phyloP scores from a whole-genome alignment of 1,140 invertebrate genomes.

The Euura lappo region DNA sequence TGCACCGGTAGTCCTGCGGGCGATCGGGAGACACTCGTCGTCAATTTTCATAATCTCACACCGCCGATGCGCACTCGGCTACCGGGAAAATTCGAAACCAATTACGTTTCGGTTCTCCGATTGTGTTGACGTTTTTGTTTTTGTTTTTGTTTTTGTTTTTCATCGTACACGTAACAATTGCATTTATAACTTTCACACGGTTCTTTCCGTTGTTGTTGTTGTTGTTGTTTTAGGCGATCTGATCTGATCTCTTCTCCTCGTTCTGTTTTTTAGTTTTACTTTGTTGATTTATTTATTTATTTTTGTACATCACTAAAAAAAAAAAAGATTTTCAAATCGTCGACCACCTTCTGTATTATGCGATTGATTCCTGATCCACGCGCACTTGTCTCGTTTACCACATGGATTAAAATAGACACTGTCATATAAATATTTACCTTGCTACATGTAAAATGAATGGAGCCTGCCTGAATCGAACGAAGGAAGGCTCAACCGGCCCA shows the following conservation, averaged over 20 bases:
- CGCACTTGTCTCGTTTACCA: slow-evolving; percentile 15
- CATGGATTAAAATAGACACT: background rate
- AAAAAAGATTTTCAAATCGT: background rate
- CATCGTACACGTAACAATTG: no score
- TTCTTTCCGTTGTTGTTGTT: background rate
- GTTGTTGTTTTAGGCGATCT: background rate
- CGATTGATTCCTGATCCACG: no score
- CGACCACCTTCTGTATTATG: background rate
- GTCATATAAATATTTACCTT: slow-evolving; percentile 56
- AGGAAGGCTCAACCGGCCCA: slow-evolving; percentile 62
- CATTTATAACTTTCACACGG: no score
- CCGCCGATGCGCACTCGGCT: no score
- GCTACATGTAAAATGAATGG: slow-evolving; percentile 64
- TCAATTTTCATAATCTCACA: no score
- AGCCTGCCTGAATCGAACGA: slow-evolving; percentile 61
- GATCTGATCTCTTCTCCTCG: background rate
- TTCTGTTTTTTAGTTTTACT: background rate
- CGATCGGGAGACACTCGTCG: no score
- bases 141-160: no score
- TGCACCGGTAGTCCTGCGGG: no score
- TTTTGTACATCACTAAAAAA: background rate
- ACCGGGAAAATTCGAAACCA: no score
- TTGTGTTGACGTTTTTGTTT: no score
- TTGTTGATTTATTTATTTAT: background rate
- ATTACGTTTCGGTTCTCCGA: no score